Evolutionary conservation across 2,888 invertebrate species (phyloP).

Genomic region (Limnephilus auricula): DNA sequence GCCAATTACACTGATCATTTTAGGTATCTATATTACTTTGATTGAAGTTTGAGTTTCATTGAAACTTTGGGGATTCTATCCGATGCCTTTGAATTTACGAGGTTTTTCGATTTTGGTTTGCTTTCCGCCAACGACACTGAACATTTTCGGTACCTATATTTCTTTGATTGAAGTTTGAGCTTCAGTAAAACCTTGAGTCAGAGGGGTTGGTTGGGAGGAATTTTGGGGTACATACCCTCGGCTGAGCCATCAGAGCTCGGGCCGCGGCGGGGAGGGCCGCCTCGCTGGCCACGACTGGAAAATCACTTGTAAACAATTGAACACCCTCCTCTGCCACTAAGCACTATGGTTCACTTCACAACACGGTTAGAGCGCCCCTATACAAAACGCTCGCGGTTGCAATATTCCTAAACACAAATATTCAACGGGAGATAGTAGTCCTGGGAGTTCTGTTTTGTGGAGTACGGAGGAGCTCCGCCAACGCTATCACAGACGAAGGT

Average conservation of each 20-base stretch:
- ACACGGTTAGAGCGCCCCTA: constrained; percentile 30
- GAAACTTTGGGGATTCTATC: too few relatives aligned
- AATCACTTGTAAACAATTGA: constrained; percentile 46
- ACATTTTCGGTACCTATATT: too few relatives aligned
- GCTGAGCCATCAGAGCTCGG: constrained; percentile 93
- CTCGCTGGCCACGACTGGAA: constrained; percentile 77
- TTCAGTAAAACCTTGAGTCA: neutral
- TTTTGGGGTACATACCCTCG: constrained; percentile 84
- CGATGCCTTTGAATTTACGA: too few relatives aligned
- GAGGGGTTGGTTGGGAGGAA: neutral
- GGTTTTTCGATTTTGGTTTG: too few relatives aligned
- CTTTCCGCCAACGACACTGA: too few relatives aligned
- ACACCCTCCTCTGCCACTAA: constrained; percentile 27
- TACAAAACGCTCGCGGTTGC: constrained; percentile 2
- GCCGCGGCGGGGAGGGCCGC: constrained; percentile 81
- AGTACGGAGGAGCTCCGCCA: neutral
- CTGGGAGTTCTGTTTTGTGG: constrained; percentile 7
- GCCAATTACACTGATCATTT: too few relatives aligned
- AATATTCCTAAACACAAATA: constrained; percentile 43
- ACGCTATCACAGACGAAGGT: constrained; percentile 53
- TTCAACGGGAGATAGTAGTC: constrained; percentile 3
- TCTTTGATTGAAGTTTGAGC: too few relatives aligned
- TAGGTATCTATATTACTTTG: too few relatives aligned
- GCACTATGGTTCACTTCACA: constrained; percentile 38
- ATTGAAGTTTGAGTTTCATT: too few relatives aligned